Base-by-base conservation (phyloP, 1,140 invertebrate genomes). In the Bombus terrestris region DNA sequence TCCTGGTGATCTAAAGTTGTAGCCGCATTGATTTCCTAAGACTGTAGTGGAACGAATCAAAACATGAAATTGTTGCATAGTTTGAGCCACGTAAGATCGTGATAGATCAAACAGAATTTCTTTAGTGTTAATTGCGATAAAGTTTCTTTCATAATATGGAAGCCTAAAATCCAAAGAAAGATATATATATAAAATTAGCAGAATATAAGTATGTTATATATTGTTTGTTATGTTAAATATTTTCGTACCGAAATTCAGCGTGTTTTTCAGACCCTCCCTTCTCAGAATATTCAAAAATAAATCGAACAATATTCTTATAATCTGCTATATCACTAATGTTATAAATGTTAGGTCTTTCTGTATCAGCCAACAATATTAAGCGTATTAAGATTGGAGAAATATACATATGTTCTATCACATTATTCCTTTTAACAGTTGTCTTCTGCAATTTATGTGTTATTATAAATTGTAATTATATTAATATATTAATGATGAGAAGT, bases 11-110 rank as follows among this genome's bases (percentile, higher is more conserved):
- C 91, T 92, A 18, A 92, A 92, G 64, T 93, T 93, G 64, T 93
- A 93, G n/a, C 97, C 97, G 93, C 98, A 98, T 5, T 98, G 98
- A 96, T 99, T 99, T 25, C 98, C 98, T 64, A 99, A 96, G 4
- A 99, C 98, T 92, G 99, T 98, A 39, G 98, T 95, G 0, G 98
- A 98, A 22, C 99, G 95, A 0, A 99, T 97, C 41, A 99, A 95
- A 10, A 98, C 98, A 92, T 99, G 98, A 93, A 98, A 97, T 94
- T 99, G 98, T 93, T 98, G 98, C 75, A 98, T 96, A 76, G 98
- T 96, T 95, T 98, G 97, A 32, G 96, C 96, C 79, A 96, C 96
- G 92, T 98, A 98, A 94, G 98, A 97, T 22, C 96, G 95, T 39
- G 96, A 96, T 64, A 97, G 96, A 86, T 97, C 96, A 18, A 94